phyloP scores from a whole-genome alignment of 2,888 invertebrate genomes.

The Apodemia zela region DNA sequence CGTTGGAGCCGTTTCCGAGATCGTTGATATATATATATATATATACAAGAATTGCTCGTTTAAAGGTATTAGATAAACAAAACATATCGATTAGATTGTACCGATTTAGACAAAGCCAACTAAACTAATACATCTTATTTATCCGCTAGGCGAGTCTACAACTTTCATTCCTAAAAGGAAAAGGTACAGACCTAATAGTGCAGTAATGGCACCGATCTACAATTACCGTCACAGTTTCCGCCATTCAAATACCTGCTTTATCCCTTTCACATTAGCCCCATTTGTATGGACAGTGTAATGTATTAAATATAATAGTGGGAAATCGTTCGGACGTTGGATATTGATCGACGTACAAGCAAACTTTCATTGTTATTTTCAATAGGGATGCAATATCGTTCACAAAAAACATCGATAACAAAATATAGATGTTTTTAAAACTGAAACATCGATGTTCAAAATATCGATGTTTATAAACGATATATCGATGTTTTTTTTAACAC shows the following conservation, averaged over 20 bases:
- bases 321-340: background rate
- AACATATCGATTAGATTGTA: too few species aligned
- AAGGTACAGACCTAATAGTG: slow-evolving; percentile 2
- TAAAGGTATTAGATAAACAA: too few species aligned
- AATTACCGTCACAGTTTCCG: background rate
- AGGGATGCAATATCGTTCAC: too few species aligned
- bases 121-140: background rate
- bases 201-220: background rate
- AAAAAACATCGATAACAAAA: too few species aligned
- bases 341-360: slow-evolving; percentile 4
- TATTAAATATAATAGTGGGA: slow-evolving; percentile 3
- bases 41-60: too few species aligned
- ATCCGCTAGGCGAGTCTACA: background rate
- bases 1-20: too few species aligned
- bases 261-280: slow-evolving; percentile 1
- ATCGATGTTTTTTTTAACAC: too few species aligned
- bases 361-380: slow-evolving; percentile 13
- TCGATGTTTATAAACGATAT: too few species aligned
- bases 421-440: too few species aligned
- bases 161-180: background rate
- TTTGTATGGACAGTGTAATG: background rate
- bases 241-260: background rate
- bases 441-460: too few species aligned
- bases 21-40: too few species aligned
- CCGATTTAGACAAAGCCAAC: too few species aligned